These are phyloP conservation scores for Nothobranchius furzeri DNA, from an alignment of 2,113 vertebrate species.

Conservation along the genomic window DNA sequence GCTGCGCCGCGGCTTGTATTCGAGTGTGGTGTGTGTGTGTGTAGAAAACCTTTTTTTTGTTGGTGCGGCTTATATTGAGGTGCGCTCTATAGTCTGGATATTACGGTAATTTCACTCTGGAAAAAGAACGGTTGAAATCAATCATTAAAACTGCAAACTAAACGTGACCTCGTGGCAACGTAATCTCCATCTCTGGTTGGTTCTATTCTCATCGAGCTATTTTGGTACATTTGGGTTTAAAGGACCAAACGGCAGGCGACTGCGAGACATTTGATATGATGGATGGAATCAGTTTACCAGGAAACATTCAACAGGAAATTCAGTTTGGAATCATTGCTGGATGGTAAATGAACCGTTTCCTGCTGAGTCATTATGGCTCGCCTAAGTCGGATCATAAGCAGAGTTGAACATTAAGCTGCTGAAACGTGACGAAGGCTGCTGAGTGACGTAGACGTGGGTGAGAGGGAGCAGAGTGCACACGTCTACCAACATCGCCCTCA, in stretches of 20 bases:
- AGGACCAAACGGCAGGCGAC: not conserved
- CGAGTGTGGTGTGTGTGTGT: too few species aligned
- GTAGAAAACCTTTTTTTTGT: too few species aligned
- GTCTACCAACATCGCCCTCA: not conserved
- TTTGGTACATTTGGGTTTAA: not conserved
- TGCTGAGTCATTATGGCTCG: slow-evolving; percentile 10
- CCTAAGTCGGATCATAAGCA: not conserved
- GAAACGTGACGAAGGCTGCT: not conserved
- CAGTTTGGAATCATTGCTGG: slow-evolving; percentile 12
- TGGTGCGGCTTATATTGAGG: too few species aligned
- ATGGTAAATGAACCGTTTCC: not conserved
- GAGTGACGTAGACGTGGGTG: not conserved
- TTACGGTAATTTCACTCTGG: too few species aligned
- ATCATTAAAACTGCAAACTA: too few species aligned
- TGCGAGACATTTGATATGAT: not conserved
- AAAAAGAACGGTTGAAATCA: too few species aligned
- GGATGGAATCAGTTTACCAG: not conserved
- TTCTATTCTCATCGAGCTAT: not conserved
- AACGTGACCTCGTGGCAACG: too few species aligned
- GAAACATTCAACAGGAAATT: slow-evolving; percentile 28
- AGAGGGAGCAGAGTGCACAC: not conserved
- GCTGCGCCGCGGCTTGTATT: too few species aligned
- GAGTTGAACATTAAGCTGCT: slow-evolving; percentile 1
- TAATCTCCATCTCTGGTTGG: too few species aligned
- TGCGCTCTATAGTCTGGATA: too few species aligned